These are phyloP conservation scores for Scolanthus callimorphus DNA, from an alignment of 92 coral and sea anemone species.

Conservation along the genomic window DNA sequence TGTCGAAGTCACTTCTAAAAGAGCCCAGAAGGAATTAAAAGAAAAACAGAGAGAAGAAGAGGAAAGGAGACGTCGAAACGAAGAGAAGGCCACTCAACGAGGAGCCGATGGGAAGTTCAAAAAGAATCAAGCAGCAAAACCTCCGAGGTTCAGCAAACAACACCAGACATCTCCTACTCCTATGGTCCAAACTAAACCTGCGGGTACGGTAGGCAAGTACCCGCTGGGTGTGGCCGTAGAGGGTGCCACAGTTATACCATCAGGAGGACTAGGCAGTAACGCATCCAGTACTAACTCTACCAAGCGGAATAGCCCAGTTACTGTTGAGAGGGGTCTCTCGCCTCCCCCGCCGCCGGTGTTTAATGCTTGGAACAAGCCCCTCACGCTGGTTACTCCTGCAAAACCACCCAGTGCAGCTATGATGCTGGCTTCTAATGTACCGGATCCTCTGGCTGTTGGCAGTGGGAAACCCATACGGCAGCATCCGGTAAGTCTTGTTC, in stretches of 20 bases:
- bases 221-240: conserved; percentile 46
- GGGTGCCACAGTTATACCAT: conserved; percentile 36
- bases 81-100: conserved; percentile 72
- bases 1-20: conserved; percentile 93
- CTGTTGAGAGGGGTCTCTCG: conserved; percentile 82
- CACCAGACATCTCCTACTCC: conserved; percentile 47
- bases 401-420: conserved; percentile 67
- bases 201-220: conserved; percentile 45
- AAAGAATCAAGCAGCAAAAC: conserved; percentile 75
- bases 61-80: conserved; percentile 68
- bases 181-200: conserved; percentile 40
- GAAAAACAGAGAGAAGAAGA: conserved; percentile 98
- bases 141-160: conserved; percentile 91
- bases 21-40: conserved; percentile 89
- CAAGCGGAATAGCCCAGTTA: conserved; percentile 81
- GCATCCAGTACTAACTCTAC: conserved; percentile 85
- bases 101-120: conserved; percentile 41
- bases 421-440: conserved; percentile 53
- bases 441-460: conserved; percentile 98
- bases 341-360: conserved; percentile 84
- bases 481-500: conserved; percentile 48
- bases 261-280: conserved; percentile 56
- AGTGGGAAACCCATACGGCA: conserved; percentile 90
- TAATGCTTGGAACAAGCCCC: conserved; percentile 98
- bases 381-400: conserved; percentile 81